Evolutionary conservation across 2,113 vertebrate genomes (phyloP).

Genomic region (Corydoras sp.): DNA sequence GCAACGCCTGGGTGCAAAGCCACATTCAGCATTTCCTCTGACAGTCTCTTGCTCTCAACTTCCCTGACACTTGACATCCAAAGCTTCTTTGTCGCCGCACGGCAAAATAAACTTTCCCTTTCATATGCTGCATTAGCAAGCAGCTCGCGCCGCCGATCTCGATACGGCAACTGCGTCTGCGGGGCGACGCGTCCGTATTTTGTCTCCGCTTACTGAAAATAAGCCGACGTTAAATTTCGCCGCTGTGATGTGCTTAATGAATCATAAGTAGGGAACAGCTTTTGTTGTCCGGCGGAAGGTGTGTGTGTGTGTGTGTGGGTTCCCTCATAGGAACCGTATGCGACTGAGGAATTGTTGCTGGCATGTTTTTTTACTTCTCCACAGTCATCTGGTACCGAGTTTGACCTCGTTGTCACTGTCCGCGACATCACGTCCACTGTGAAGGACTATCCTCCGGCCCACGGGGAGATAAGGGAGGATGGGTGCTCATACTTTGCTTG

Average conservation of each 20-base stretch:
- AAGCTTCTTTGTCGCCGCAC: conserved; percentile 29
- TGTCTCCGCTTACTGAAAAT: conserved; percentile 34
- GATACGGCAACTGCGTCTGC: conserved; percentile 10
- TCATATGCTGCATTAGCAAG: conserved; percentile 25
- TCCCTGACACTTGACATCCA: conserved; percentile 52
- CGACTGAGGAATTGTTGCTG: too few relatives aligned
- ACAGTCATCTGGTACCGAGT: conserved; percentile 52
- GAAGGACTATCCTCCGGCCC: conserved; percentile 59
- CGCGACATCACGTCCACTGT: conserved; percentile 50
- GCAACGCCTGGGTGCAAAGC: conserved; percentile 48
- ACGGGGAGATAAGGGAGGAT: conserved; percentile 26
- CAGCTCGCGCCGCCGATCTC: background rate
- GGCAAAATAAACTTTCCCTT: conserved; percentile 32
- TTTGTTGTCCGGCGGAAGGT: background rate
- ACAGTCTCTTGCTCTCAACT: conserved; percentile 27
- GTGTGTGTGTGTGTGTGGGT: conserved; percentile 19
- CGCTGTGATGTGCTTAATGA: conserved; percentile 36
- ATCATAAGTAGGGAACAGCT: conserved; percentile 32
- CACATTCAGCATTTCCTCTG: too few relatives aligned
- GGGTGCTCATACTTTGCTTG: too few relatives aligned
- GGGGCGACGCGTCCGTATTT: conserved; percentile 10
- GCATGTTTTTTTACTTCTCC: conserved; percentile 23
- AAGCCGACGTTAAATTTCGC: conserved; percentile 52
- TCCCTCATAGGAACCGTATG: conserved; percentile 45
- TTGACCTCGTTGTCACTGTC: conserved; percentile 56